phyloP scores from a whole-genome alignment of 2,888 invertebrate genomes.

The Ichneumon xanthorius region DNA sequence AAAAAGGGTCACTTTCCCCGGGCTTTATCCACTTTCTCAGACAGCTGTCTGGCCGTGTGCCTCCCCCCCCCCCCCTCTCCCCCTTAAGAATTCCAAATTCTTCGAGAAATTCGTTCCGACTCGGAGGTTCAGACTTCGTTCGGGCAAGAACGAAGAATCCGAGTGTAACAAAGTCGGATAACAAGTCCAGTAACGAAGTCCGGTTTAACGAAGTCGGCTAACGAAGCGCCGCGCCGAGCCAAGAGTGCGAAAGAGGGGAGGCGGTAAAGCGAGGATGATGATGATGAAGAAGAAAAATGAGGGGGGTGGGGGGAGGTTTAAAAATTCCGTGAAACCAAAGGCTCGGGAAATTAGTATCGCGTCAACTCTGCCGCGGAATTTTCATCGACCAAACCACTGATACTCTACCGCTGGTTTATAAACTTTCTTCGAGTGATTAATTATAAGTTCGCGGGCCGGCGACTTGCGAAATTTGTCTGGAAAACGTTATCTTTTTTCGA shows the following conservation, averaged over 20 bases:
- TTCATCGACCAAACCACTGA: conserved; percentile 40
- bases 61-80: neutral
- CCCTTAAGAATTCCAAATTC: conserved; percentile 59
- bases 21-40: neutral
- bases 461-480: neutral
- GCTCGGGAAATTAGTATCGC: conserved; percentile 61
- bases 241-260: conserved; percentile 8
- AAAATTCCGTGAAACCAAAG: conserved; percentile 60
- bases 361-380: conserved; percentile 40
- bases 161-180: conserved; percentile 60
- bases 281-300: conserved; percentile 31
- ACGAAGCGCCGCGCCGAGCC: conserved; percentile 59
- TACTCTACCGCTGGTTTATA: neutral
- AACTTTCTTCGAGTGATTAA: conserved; percentile 45
- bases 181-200: conserved; percentile 65
- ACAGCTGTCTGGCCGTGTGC: conserved; percentile 4
- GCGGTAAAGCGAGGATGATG: conserved; percentile 27
- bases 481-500: neutral
- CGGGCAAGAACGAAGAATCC: conserved; percentile 19
- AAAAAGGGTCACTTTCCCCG: conserved; percentile 14
- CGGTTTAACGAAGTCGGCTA: conserved; percentile 65
- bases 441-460: conserved; percentile 54
- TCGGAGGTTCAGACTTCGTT: conserved; percentile 16
- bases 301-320: neutral
- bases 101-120: conserved; percentile 51